Evolutionary conservation across 2,888 invertebrate species (phyloP), one percentile per base, ranked within the genome.

Genomic region (Prenolepis imparis): DNA sequence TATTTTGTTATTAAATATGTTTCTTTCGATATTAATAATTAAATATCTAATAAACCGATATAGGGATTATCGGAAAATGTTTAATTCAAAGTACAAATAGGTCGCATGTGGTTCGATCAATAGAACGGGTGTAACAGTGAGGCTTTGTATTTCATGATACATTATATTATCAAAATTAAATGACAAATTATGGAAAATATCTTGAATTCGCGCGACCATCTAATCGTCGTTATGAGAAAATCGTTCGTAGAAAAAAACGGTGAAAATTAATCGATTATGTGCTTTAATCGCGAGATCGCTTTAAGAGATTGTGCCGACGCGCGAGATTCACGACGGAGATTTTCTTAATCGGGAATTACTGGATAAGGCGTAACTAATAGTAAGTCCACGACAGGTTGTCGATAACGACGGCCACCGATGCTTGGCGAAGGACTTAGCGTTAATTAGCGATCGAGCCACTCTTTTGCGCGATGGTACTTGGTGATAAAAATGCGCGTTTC

Each of bases 291-390:
- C 68, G 52, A 24, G 67, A 73, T 85, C 83, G 81, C 55, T 86
- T 68, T 75, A 74, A 68, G 75, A 77, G 73, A 86, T 85, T 82
- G 77, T 52, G 67, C 41, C 70, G 81, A 82, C 82, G 67, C 70
- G 48, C 59, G 73, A 48, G 86, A 89, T 84, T 83, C 78, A 80
- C 83, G 73, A 44, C 39, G 66, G 63, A 87, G 84, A 86, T 88
- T 87, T 84, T 63, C 70, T 82, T 73, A 80, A 83, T 73, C 83
- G 83, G 74, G 85, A 88, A 88, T 88, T 90, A 78, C 84, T 88
- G 82, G 90, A 90, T 89, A 87, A 89, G 85, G 73, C 66, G 84
- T 89, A 90, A 90, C 84, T 89, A 89, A 89, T 89, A 87, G 84
- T 85, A 63, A 83, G 81, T 59, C 82, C 75, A 11, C 73, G 87